Percentiles rank a stretch among this genome's conserved stretches.
Evolutionary conservation across 2,797 vertebrate species (phyloP).

Genomic region (Pangasius larnaudii): DNA sequence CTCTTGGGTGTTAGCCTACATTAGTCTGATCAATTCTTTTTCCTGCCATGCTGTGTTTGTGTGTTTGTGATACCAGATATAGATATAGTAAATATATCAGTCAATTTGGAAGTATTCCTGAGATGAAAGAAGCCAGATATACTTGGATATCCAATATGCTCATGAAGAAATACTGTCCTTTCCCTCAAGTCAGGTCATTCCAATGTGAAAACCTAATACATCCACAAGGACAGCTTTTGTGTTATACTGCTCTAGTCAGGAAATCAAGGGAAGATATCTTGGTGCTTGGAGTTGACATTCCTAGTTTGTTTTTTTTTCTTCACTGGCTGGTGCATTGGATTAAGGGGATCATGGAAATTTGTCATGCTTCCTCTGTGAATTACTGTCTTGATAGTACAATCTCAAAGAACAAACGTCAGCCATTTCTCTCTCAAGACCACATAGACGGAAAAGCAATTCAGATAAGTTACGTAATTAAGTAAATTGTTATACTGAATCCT

Average conservation of each 20-base stretch:
- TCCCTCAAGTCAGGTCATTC: background rate
- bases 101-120: background rate
- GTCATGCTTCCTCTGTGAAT: slow-evolving; percentile 32
- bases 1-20: slow-evolving; percentile 45
- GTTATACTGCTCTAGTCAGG: background rate
- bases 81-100: background rate
- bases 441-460: background rate
- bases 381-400: slow-evolving; percentile 42
- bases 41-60: background rate
- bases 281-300: background rate
- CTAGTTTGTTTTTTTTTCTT: background rate
- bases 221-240: too few relatives aligned
- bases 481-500: background rate
- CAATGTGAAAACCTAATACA: background rate
- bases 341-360: background rate
- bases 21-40: slow-evolving; percentile 29
- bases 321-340: background rate
- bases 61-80: too few relatives aligned
- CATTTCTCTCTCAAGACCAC: slow-evolving; percentile 18
- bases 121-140: background rate
- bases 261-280: background rate
- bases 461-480: background rate
- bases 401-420: slow-evolving; percentile 5
- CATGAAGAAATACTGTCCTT: background rate
- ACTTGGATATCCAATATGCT: background rate